Percentiles rank a stretch among this genome's conserved stretches.
These are phyloP conservation scores for Staurois parvus DNA, from an alignment of 2,797 vertebrate species.

Conservation along the genomic window DNA sequence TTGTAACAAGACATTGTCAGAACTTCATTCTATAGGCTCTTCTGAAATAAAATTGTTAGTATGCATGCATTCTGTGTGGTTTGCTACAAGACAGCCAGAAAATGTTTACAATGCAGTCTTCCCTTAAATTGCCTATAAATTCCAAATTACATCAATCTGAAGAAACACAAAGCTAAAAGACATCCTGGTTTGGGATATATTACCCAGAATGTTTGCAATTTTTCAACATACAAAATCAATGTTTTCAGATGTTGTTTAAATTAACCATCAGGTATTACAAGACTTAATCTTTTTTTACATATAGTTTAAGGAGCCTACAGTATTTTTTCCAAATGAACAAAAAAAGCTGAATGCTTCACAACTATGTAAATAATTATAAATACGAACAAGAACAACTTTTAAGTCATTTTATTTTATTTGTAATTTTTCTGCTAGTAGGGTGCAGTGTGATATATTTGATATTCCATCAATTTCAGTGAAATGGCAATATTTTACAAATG, in stretches of 20 bases:
- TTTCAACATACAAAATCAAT: background rate
- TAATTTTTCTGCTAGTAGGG: constrained; percentile 29
- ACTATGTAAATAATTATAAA: constrained; percentile 56
- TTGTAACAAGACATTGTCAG: background rate
- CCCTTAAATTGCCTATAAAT: background rate
- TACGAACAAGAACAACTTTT: constrained; percentile 49
- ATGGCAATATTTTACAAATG: constrained; percentile 30
- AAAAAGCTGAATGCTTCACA: constrained; percentile 18
- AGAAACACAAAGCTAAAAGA: background rate
- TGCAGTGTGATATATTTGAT: constrained; percentile 26
- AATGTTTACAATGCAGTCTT: background rate
- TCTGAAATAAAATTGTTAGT: too few relatives aligned
- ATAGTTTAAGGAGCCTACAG: background rate
- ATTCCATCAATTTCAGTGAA: constrained; percentile 28
- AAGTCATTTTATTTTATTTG: constrained; percentile 44
- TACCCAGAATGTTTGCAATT: background rate
- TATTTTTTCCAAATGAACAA: constrained; percentile 1
- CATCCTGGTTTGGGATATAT: background rate
- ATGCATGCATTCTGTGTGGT: background rate
- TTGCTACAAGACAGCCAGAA: background rate
- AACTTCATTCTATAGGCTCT: background rate
- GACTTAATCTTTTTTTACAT: background rate
- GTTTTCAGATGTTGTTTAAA: background rate
- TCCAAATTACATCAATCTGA: too few relatives aligned
- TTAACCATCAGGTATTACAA: background rate